A percentile compares a stretch with the other conserved stretches of the same genome.
Evolutionary conservation across 2,888 invertebrate species (phyloP).

Genomic region (Nezara viridula): DNA sequence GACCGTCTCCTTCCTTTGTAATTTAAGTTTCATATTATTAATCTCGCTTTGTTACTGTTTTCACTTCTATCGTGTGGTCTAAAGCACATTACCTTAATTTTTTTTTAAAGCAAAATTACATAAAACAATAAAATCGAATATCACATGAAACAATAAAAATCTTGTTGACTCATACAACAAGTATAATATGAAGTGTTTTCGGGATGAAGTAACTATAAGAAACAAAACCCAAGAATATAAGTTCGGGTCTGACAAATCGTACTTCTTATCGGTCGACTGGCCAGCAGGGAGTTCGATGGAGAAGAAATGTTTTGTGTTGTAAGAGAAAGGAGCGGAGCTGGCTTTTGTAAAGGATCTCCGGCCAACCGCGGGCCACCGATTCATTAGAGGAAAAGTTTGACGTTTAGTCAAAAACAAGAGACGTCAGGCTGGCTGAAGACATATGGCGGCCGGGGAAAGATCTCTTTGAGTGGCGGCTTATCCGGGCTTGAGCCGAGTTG

Average conservation of each 20-base stretch:
- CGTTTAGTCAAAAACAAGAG: slow-evolving; percentile 60
- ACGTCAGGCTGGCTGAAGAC: slow-evolving; percentile 52
- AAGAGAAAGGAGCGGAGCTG: not conserved
- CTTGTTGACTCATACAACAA: too few relatives aligned
- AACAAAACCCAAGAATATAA: not conserved
- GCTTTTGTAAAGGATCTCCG: slow-evolving; percentile 7
- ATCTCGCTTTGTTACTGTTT: too few relatives aligned
- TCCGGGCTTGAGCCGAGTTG: not conserved
- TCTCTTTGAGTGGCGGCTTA: slow-evolving; percentile 48
- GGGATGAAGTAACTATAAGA: not conserved
- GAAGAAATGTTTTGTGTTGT: not conserved
- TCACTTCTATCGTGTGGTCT: too few relatives aligned
- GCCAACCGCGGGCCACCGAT: not conserved
- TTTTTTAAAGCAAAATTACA: too few relatives aligned
- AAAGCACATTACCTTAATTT: too few relatives aligned
- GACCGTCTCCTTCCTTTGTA: too few relatives aligned
- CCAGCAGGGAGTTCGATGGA: not conserved
- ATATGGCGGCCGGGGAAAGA: slow-evolving; percentile 19
- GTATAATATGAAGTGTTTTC: not conserved
- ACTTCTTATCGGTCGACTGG: not conserved
- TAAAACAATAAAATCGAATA: too few relatives aligned
- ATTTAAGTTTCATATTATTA: too few relatives aligned
- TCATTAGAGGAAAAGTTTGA: slow-evolving; percentile 60
- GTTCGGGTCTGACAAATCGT: not conserved
- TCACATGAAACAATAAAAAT: too few relatives aligned